phyloP scores from a whole-genome alignment of 2,888 invertebrate genomes.

The Phortica okadai region DNA sequence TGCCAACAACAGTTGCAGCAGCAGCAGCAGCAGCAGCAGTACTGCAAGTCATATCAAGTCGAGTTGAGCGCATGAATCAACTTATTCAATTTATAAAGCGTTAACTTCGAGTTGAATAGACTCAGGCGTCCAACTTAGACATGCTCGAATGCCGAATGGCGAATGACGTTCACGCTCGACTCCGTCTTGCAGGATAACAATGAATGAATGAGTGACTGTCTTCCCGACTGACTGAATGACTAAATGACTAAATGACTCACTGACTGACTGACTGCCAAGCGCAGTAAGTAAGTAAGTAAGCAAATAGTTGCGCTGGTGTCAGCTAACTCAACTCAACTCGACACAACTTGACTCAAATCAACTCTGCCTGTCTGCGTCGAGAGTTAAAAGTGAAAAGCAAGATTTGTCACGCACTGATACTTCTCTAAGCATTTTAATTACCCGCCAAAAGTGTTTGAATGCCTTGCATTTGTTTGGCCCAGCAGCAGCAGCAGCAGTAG shows the following conservation, averaged over 20 bases:
- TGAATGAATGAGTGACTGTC: neutral
- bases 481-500: neutral
- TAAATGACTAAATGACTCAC: neutral
- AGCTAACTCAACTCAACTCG: neutral
- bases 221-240: neutral
- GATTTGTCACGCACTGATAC: constrained; percentile 73
- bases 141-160: too few relatives aligned
- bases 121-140: neutral
- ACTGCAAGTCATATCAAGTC: too few relatives aligned
- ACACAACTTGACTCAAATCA: neutral
- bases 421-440: constrained; percentile 72
- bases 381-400: constrained; percentile 72
- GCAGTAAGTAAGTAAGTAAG: neutral
- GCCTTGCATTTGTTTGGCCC: neutral
- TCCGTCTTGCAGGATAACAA: neutral
- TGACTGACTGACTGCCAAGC: neutral
- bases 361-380: neutral
- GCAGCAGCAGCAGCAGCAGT: too few relatives aligned
- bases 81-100: constrained; percentile 15
- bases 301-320: neutral
- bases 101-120: constrained; percentile 3
- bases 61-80: neutral
- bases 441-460: constrained; percentile 57
- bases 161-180: too few relatives aligned
- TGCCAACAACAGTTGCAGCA: too few relatives aligned